A percentile compares a stretch with the other conserved stretches of the same genome.
Conservation (phyloP, 2,797 vertebrate species). For the Ptychobarbus kaznakovi region DNA sequence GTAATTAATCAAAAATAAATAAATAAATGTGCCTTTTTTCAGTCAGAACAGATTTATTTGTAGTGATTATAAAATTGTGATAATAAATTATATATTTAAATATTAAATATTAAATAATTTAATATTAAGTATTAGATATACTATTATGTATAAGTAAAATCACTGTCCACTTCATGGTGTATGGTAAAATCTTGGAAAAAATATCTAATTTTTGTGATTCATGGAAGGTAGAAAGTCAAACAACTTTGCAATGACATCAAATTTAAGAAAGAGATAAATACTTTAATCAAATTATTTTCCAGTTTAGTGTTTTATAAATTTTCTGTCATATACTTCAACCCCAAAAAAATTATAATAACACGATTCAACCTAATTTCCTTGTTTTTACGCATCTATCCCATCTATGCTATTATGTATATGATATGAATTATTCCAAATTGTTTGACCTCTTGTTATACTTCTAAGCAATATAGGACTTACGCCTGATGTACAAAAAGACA, state of each 20-base stretch:
- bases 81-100: neutral
- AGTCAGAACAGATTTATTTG: neutral
- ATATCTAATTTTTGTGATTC: neutral
- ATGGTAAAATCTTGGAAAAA: neutral
- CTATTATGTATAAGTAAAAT: neutral
- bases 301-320: neutral
- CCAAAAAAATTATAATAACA: too few species aligned
- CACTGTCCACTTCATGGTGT: neutral
- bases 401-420: too few species aligned
- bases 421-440: too few species aligned
- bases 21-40: constrained; percentile 47
- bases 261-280: neutral
- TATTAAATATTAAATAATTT: too few species aligned
- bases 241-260: neutral
- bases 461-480: too few species aligned
- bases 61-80: neutral
- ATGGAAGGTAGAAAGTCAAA: neutral
- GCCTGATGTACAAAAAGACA: too few species aligned
- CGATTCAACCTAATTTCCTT: too few species aligned
- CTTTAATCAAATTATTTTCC: neutral
- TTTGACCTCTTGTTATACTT: too few species aligned
- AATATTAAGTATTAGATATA: neutral
- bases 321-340: too few species aligned
- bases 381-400: too few species aligned
- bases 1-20: neutral